These are phyloP conservation scores for Ambastaia sidthimunki DNA, from an alignment of 2,797 vertebrate species.

Conservation along the genomic window DNA sequence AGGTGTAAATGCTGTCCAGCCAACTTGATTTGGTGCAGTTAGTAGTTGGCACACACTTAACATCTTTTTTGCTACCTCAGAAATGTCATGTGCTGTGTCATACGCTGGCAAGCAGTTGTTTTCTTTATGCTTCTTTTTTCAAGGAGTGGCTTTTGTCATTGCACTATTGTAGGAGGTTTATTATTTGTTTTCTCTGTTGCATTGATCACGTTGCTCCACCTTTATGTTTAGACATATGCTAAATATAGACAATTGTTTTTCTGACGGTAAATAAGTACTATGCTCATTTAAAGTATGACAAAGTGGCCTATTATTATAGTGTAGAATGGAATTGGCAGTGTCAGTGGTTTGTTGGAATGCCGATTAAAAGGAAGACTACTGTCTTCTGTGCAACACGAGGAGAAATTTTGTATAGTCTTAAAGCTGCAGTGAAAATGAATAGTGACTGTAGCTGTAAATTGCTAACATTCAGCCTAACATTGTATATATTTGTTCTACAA, in stretches of 20 bases:
- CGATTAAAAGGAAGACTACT: background rate
- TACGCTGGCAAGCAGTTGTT: background rate
- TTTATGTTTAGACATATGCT: slow-evolving; percentile 19
- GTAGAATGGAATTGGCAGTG: background rate
- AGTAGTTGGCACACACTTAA: background rate
- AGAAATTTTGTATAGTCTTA: too few species aligned
- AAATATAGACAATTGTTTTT: slow-evolving; percentile 3
- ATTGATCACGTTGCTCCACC: slow-evolving; percentile 7
- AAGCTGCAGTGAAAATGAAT: too few species aligned
- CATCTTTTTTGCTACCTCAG: background rate
- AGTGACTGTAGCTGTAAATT: too few species aligned
- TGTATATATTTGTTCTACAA: too few species aligned
- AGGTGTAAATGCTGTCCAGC: background rate
- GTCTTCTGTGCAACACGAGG: too few species aligned
- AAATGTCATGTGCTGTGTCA: background rate
- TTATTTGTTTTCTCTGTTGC: slow-evolving; percentile 15
- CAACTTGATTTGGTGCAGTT: background rate
- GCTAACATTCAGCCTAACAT: too few species aligned
- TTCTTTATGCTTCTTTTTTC: slow-evolving; percentile 7
- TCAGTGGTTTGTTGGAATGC: background rate
- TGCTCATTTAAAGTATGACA: background rate
- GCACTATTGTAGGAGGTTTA: slow-evolving; percentile 4
- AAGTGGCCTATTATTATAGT: background rate
- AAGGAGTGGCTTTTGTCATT: slow-evolving; percentile 22
- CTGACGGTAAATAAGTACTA: background rate